Evolutionary conservation across 2,113 vertebrate species (phyloP), one percentile per base, ranked within the genome.

Genomic region (Naja naja): DNA sequence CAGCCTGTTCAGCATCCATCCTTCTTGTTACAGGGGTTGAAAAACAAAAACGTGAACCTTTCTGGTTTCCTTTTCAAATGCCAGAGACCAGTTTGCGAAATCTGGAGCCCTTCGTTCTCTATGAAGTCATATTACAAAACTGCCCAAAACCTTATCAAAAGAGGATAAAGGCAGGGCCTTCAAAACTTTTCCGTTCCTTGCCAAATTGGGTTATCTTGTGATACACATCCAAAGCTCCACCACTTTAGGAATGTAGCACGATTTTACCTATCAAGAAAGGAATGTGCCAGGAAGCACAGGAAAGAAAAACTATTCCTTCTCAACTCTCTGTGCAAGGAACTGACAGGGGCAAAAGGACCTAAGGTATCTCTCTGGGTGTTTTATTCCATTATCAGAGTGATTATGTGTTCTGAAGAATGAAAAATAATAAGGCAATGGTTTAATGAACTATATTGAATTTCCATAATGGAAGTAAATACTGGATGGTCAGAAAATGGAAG

Each of bases 141-240:
- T 45, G 95, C 90, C 97, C 97, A 97, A 97, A 94, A 95, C 94
- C 96, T 98, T 98, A 98, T 98, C 98, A 30, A 27, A 60, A 45
- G 20, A 94, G 97, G 97, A 97, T 97, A 97, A 97, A 97, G 98
- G 98, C 97, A 97, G 97, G 96, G 97, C 96, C 96, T 97, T 55
- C 94, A 93, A 94, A 85, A 97, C 97, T 97, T 97, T 97, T 96
- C 97, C 96, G 3, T 92, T 96, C 96, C 93, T 97, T 97, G 95
- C 95, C 87, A 97, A 97, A 97, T 94, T 93, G 54, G 22, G 96
- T 93, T 95, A 96, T 97, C 97, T 98, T 49, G 96, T 95, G 96
- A 95, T 86, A 96, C 95, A 94, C 93, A 96, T 94, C 95, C 93
- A 94, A 95, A 60, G 94, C 95, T 90, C 94, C 94, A 54, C 69